These are phyloP conservation scores for Phaedon cochleariae DNA, from an alignment of 2,888 invertebrate species.

Conservation along the genomic window DNA sequence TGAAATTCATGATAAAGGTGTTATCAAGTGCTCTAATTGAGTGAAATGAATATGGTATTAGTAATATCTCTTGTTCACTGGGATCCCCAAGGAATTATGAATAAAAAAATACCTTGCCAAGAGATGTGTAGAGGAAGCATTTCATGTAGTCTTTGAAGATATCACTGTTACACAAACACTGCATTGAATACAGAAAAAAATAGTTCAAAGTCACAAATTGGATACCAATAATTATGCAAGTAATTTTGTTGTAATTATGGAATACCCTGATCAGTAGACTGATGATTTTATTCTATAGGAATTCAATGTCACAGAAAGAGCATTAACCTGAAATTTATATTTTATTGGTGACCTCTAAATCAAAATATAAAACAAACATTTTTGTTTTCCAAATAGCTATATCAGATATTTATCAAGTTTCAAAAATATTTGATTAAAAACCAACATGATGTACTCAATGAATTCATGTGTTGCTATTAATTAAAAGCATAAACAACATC, in stretches of 20 bases:
- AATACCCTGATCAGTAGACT: too few species aligned
- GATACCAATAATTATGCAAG: too few species aligned
- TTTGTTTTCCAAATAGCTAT: background rate
- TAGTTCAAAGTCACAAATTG: too few species aligned
- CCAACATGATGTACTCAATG: background rate
- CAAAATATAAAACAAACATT: background rate
- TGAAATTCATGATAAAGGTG: background rate
- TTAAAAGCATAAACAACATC: slow-evolving; percentile 11
- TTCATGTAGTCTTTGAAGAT: background rate
- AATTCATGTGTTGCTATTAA: slow-evolving; percentile 6
- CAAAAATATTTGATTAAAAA: slow-evolving; percentile 19
- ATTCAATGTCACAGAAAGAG: background rate
- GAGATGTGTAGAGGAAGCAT: too few species aligned
- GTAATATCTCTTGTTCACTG: too few species aligned
- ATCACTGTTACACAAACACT: background rate
- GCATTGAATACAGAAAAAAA: too few species aligned
- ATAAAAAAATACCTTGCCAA: too few species aligned
- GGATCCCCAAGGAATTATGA: too few species aligned
- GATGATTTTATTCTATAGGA: too few species aligned
- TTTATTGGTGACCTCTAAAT: background rate
- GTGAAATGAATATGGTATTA: too few species aligned
- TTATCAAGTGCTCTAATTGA: too few species aligned
- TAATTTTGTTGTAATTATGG: too few species aligned
- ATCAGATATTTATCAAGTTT: background rate
- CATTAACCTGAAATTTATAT: background rate